Evolutionary conservation across 2,113 vertebrate species (phyloP), one percentile per base, ranked within the genome.

Genomic region (Murina feae): DNA sequence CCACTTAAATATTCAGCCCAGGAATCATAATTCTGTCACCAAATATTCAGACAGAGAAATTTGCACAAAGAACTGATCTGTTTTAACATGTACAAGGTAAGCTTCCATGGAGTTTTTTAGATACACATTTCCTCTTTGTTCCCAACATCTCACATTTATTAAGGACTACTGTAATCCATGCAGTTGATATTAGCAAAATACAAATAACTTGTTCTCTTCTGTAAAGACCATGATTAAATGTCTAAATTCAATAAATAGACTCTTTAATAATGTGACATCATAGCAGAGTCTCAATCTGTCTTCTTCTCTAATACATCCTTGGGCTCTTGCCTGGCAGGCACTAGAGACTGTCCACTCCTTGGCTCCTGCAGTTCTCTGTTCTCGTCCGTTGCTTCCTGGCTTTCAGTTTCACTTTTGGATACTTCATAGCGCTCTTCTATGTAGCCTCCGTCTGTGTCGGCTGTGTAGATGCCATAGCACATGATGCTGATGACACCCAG

Each of bases 381-480:
- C 37, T 98, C 99, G 0, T 97, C 98, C 7, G 92, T 96, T 9
- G 96, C 94, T 32, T 98, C 98, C 17, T 96, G 98, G 76, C 96
- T 95, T 58, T 94, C 92, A 0, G 93, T 97, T 68, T 99, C 99
- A 87, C 97, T 98, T 97, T 98, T 99, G 89, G 98, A 96, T 28
- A 98, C 76, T 71, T 99, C 99, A 1, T 90, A 97, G 66, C 97
- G 97, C 12, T 98, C 96, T 28, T 99, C 99, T 1, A 97, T 60
- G 81, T 98, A 93, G 2, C 98, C 98, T 78, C 99, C 99, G 12
- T 99, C 99, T 0, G 99, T 97, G 95, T 99, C 99, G 0, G 99
- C 99, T 0, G 99, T 99, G 98, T 99, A 99, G 98, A 99, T 99
- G 93, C 99, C 99, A 0, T 99, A 99, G 97, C 99, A 99, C 99